Evolutionary conservation across 2,113 vertebrate genomes (phyloP), one percentile per base, ranked within the genome.

Genomic region (Dipodomys ordii): DNA sequence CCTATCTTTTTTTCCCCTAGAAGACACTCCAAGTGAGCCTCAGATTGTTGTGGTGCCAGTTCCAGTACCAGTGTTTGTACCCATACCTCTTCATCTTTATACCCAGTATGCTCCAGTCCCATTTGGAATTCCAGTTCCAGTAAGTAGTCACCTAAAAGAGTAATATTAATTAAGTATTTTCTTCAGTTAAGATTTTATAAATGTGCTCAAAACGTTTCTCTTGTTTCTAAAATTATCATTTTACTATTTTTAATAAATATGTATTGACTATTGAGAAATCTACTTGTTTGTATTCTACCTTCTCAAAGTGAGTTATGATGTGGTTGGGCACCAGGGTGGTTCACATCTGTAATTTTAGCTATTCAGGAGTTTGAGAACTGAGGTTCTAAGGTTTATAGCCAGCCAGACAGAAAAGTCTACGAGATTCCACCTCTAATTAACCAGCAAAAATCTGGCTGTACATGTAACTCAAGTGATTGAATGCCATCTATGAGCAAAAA

Each of bases 61-160:
- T 93, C 99, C 99, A 23, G 99, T 99, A 35, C 99, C 99, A 6
- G 98, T 99, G 81, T 99, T 98, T 94, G 95, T 99, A 91, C 99
- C 99, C 71, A 97, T 99, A 30, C 99, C 99, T 74, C 98, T 99
- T 98, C 98, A 98, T 97, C 99, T 99, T 97, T 99, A 99, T 98
- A 99, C 99, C 74, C 99, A 99, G 96, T 99, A 98, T 95, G 98
- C 99, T 3, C 99, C 99, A 44, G 98, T 98, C 90, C 98, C 99
- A 0, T 94, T 99, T 76, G 99, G 98, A 67, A 95, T 99, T 96
- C 99, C 99, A 9, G 53, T 99, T 83, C 99, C 99, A 39, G 99
- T 99, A 97, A 95, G 99, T 98, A 90, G 44, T 46, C 4, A 67
- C 95, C 87, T 78, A 72, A 64, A 22, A 91, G 25, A 60, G 49